These are phyloP conservation scores for Druon quercuslanigerum DNA, from an alignment of 1,140 invertebrate genomes.

Conservation along the genomic window DNA sequence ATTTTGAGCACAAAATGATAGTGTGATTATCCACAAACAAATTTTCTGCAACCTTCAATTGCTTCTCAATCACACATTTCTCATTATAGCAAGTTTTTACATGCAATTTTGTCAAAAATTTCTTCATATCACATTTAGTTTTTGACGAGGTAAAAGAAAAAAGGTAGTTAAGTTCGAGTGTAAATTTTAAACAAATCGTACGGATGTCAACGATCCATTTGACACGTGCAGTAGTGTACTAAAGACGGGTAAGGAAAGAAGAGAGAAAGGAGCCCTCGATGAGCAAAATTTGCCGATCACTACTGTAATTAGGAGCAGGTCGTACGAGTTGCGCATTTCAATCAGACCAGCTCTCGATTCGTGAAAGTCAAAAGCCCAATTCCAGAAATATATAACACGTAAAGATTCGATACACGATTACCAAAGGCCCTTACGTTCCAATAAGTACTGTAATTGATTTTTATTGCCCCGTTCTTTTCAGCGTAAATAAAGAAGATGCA, in stretches of 20 bases:
- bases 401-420: conserved; percentile 28
- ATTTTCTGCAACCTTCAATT: conserved; percentile 22
- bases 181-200: conserved; percentile 3
- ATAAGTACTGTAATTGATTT: conserved; percentile 15
- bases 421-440: neutral
- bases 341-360: conserved; percentile 9
- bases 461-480: conserved; percentile 3
- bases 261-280: conserved; percentile 15
- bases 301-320: conserved; percentile 25
- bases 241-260: neutral
- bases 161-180: conserved; percentile 3
- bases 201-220: conserved; percentile 4
- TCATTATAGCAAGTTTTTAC: neutral
- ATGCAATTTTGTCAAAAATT: conserved; percentile 12
- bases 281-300: conserved; percentile 29
- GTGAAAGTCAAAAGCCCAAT: conserved; percentile 7
- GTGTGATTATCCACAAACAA: neutral
- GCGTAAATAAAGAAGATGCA: neutral
- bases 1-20: neutral
- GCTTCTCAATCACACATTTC: neutral
- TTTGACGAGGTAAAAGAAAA: neutral
- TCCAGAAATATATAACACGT: conserved; percentile 29
- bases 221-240: conserved; percentile 11
- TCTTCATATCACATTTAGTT: neutral
- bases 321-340: conserved; percentile 15